Percentiles rank a stretch among this genome's conserved stretches.
These are phyloP conservation scores for Myiopsitta monachus DNA, from an alignment of 2,113 vertebrate species.

Conservation along the genomic window DNA sequence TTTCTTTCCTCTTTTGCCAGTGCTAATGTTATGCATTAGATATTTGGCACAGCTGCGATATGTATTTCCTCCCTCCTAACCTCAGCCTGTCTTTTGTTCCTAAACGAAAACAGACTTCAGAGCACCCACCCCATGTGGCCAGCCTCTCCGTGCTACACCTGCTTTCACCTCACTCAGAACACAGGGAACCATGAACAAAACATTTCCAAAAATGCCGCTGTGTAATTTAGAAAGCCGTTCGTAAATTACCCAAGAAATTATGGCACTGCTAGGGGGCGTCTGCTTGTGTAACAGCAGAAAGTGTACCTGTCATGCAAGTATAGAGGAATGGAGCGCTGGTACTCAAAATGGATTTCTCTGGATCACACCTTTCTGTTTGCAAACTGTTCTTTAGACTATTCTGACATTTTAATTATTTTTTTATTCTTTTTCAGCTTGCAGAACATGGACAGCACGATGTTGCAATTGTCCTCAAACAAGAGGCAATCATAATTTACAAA, in stretches of 20 bases:
- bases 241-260: neutral
- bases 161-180: neutral
- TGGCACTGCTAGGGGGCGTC: neutral
- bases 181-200: neutral
- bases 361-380: neutral
- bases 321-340: neutral
- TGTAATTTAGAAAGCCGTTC: neutral
- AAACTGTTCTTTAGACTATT: neutral
- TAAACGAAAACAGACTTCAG: slow-evolving; percentile 3
- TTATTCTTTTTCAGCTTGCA: neutral
- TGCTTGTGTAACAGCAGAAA: neutral
- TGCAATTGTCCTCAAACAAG: neutral
- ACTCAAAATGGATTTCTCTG: neutral
- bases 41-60: neutral
- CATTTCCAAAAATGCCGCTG: neutral
- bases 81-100: neutral
- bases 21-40: neutral
- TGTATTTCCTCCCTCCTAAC: neutral
- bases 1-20: slow-evolving; percentile 35
- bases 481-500: neutral
- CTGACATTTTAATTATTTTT: neutral
- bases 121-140: neutral
- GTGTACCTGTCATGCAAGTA: neutral
- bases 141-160: neutral
- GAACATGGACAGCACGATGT: neutral